Evolutionary conservation across 1,140 invertebrate genomes (phyloP).

Genomic region (Ceratitis capitata): DNA sequence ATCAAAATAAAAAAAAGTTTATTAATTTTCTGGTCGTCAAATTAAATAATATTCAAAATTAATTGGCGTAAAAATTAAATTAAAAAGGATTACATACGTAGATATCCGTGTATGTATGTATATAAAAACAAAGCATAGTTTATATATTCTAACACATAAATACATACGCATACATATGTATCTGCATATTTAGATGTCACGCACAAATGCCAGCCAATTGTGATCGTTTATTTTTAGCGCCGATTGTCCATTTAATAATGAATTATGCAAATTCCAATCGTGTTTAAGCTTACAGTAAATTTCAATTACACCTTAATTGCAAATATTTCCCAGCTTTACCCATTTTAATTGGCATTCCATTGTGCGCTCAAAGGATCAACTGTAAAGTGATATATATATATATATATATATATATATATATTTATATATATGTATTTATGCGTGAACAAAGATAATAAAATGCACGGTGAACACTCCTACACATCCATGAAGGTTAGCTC

Average conservation of each 20-base stretch:
- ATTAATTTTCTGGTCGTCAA: too few species aligned
- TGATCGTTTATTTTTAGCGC: background rate
- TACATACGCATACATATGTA: too few species aligned
- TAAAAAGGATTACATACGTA: too few species aligned
- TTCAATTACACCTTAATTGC: conserved; percentile 23
- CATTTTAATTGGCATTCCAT: conserved; percentile 30
- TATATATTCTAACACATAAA: too few species aligned
- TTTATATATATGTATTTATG: background rate
- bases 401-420: background rate
- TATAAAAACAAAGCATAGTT: too few species aligned
- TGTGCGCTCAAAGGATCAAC: conserved; percentile 2
- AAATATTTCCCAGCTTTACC: conserved; percentile 17
- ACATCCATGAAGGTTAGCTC: background rate
- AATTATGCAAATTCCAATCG: conserved; percentile 25
- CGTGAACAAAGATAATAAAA: too few species aligned
- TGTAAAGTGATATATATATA: background rate
- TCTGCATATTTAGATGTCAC: background rate
- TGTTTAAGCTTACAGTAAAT: background rate
- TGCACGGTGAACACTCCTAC: too few species aligned
- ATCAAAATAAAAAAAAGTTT: too few species aligned
- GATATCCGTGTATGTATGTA: too few species aligned
- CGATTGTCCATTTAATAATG: conserved; percentile 19
- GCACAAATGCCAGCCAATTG: background rate
- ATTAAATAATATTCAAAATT: too few species aligned
- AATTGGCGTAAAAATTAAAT: too few species aligned